These are phyloP conservation scores for Stichopus horrens DNA, from an alignment of 53 echinoderm and acorn worm species.

Conservation along the genomic window DNA sequence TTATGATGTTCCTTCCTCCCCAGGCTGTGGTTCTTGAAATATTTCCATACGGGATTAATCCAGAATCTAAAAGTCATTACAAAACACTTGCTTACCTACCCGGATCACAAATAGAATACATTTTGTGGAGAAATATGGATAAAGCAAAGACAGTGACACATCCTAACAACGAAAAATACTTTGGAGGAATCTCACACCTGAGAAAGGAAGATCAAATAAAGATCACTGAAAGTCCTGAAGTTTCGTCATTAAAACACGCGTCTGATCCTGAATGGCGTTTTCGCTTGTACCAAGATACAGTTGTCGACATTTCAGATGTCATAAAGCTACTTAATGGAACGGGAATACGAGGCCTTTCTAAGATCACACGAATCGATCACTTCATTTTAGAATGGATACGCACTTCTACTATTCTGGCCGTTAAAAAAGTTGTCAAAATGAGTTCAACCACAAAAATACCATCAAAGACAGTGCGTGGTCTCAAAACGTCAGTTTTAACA, in stretches of 20 bases:
- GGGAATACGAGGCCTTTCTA: neutral
- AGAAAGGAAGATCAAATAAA: slow-evolving; percentile 45
- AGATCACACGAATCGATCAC: neutral
- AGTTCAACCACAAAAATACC: neutral
- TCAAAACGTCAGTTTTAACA: neutral
- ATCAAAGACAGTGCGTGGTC: neutral
- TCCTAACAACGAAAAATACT: slow-evolving; percentile 45
- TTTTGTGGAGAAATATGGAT: slow-evolving; percentile 59
- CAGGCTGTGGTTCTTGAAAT: slow-evolving; percentile 59
- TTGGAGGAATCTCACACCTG: slow-evolving; percentile 66
- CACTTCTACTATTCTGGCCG: neutral
- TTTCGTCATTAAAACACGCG: slow-evolving; percentile 50
- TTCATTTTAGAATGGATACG: neutral
- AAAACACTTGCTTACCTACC: slow-evolving; percentile 59
- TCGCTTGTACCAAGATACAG: slow-evolving; percentile 73
- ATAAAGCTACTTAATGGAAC: slow-evolving; percentile 1
- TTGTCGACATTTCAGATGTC: slow-evolving; percentile 57
- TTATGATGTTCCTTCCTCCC: slow-evolving; percentile 63
- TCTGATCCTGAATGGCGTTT: slow-evolving; percentile 66
- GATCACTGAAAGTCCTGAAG: slow-evolving; percentile 56
- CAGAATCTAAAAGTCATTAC: slow-evolving; percentile 69
- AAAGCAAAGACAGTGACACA: slow-evolving; percentile 53
- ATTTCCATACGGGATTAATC: slow-evolving; percentile 69
- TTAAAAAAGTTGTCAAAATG: neutral
- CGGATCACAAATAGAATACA: slow-evolving; percentile 58